Base-by-base conservation (phyloP, 92 coral and sea anemone species). In the Epizoanthus rinbou region DNA sequence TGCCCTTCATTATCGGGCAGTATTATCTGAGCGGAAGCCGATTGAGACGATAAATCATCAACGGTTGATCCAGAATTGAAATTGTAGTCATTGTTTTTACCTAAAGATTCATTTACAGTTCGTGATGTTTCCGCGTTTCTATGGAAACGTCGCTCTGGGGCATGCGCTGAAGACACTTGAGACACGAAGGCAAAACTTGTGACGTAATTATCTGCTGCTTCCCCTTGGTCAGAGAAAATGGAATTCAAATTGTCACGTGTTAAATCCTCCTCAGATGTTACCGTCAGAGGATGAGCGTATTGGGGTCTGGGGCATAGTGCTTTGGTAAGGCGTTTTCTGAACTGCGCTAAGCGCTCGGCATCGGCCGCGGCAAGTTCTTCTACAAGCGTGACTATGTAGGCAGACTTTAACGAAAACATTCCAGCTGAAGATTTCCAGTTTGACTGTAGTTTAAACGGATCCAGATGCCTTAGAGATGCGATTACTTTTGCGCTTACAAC, bases 371-470 rank as follows among this genome's bases (percentile, higher is more conserved):
- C 80, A 75, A 75, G 23, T 4, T 57, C 37, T 75, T 57, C 67
- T 10, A 75, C 66, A 64, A 57, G n/a, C 31, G 39, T 65, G 22
- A 57, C 66, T 23, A 75, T 57, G 6, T 56, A 75, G 35, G 80
- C 67, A 56, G 80, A 75, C 25, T 75, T 75, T 65, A 75, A 56
- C 25, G 80, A 57, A 57, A 75, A 75, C 66, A 75, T 11, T 5
- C 67, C 66, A 6, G 50, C 19, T 28, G 41, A 22, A 25, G 53
- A 75, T 0, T 8, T 16, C 2, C 69, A 3, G 35, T 31, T 76
- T 37, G 53, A 35, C 23, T 76, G 57, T 35, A 21, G 6, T 37
- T 59, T 59, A 60, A 76, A 76, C 13, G 56, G 56, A 19, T 5
- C 25, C 47, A 39, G 2, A 39, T 76, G n/a, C 69, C 28, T 23